Evolutionary conservation across 2,888 invertebrate genomes (phyloP), one percentile per base, ranked within the genome.

Genomic region (Macropis europaea): DNA sequence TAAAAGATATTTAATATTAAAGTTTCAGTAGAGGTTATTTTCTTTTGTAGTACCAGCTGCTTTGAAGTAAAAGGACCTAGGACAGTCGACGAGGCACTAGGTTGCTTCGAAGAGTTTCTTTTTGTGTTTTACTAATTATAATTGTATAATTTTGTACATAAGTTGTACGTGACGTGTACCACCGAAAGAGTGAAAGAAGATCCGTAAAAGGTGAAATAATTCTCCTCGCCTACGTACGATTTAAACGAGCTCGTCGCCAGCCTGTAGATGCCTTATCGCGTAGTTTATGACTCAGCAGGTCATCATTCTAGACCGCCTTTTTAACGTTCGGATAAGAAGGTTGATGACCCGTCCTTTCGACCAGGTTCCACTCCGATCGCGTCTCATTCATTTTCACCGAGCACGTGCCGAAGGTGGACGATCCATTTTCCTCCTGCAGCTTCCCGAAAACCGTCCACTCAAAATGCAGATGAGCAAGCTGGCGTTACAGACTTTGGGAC

Each of bases 301-400:
- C 66, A 50, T 61, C 45, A 53, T 69, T 56, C 42, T 61, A 56
- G 66, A 26, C 48, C 59, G 68, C 36, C 56, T 63, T 62, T 53
- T 66, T 66, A 66, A 67, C 30, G 61, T 40, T 56, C 38, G 76
- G 70, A 76, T 68, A 76, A 71, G 54, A 40, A 62, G 79, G 68
- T 69, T 64, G 63, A 69, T 36, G 76, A 78, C 76, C 73, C 26
- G 22, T 47, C 26, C 15, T 22, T 32, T 30, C 40, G 17, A 19
- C 54, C 26, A 22, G 40, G n/a, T 4, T 28, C 34, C 24, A 34
- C 17, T 22, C n/a, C 17, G 28, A 5, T 7, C 26, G 28, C n/a
- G 11, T 47, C 52, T 19, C 26, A 22, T 45, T 43, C 48, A 22
- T 61, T 61, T 48, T 36, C 40, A 3, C 0, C n/a, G 42, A 73